phyloP scores from a whole-genome alignment of 37 sponge, comb jelly and placozoan genomes.

The Agelas oroides region DNA sequence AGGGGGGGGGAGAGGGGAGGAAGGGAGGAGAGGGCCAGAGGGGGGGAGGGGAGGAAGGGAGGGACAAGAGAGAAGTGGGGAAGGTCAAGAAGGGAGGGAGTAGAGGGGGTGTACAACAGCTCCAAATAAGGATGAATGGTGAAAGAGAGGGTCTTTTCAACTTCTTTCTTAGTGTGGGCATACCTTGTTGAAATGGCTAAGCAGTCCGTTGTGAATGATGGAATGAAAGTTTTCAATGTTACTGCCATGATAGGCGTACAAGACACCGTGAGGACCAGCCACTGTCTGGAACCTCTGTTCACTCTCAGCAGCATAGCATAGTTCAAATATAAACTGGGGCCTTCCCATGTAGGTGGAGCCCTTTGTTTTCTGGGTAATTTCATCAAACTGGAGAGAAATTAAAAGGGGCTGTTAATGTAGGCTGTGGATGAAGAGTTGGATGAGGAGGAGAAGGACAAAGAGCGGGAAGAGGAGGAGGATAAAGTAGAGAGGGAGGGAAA shows the following conservation, averaged over 20 bases:
- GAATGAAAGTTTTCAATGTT: conserved; percentile 88
- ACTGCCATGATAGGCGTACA: conserved; percentile 86
- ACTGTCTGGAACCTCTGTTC: conserved; percentile 43
- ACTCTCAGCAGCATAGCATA: conserved; percentile 45
- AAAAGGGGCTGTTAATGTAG: not conserved
- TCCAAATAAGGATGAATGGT: too few species aligned
- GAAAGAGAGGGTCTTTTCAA: too few species aligned
- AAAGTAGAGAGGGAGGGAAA: too few species aligned
- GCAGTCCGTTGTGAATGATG: conserved; percentile 87
- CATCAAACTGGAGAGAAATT: not conserved
- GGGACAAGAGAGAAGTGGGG: not conserved
- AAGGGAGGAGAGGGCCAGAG: too few species aligned
- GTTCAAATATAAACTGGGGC: conserved; percentile 65
- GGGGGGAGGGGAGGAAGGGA: too few species aligned
- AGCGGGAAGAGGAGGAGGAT: too few species aligned
- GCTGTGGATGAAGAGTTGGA: not conserved
- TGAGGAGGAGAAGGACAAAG: too few species aligned
- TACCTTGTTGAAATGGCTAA: conserved; percentile 82
- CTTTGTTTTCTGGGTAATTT: not conserved
- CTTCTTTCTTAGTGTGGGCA: not conserved
- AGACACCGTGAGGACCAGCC: conserved; percentile 42
- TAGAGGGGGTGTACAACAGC: too few species aligned
- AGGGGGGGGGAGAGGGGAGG: too few species aligned
- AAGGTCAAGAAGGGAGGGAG: too few species aligned
- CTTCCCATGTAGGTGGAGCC: not conserved